Evolutionary conservation across 2,888 invertebrate species (phyloP).

Genomic region (Xiphydria camelus): DNA sequence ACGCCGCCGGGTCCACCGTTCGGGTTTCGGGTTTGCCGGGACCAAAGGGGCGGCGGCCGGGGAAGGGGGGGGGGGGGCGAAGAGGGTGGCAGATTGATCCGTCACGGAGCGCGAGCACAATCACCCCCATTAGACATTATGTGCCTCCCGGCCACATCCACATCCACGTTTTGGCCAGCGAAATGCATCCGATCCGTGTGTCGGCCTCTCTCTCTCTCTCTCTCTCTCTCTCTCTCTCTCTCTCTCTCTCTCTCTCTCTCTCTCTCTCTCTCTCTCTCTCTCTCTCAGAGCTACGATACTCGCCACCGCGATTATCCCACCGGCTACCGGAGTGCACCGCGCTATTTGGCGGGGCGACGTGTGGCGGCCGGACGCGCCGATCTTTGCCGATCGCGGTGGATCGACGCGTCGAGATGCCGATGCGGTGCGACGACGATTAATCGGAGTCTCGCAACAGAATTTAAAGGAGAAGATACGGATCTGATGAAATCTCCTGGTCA

Average conservation of each 20-base stretch:
- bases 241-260: slow-evolving; percentile 10
- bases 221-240: slow-evolving; percentile 8
- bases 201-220: slow-evolving; percentile 17
- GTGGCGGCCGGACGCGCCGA: slow-evolving; percentile 10
- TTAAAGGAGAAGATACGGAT: not conserved
- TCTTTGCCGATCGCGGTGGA: too few relatives aligned
- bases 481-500: not conserved
- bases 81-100: slow-evolving; percentile 57
- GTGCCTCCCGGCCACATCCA: slow-evolving; percentile 42
- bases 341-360: slow-evolving; percentile 22
- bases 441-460: too few relatives aligned
- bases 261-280: not conserved
- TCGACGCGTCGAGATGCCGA: too few relatives aligned
- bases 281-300: slow-evolving; percentile 48
- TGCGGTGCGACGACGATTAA: too few relatives aligned
- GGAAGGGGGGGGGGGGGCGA: slow-evolving; percentile 18
- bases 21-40: slow-evolving; percentile 41
- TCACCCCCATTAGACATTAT: slow-evolving; percentile 58
- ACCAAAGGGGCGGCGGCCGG: slow-evolving; percentile 24
- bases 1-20: slow-evolving; percentile 45
- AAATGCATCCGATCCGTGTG: slow-evolving; percentile 42
- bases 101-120: slow-evolving; percentile 57
- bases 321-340: slow-evolving; percentile 34
- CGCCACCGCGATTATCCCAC: too few relatives aligned
- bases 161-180: slow-evolving; percentile 29